Evolutionary conservation across 2,888 invertebrate species (phyloP).

Genomic region (Drosophila imparisetae): DNA sequence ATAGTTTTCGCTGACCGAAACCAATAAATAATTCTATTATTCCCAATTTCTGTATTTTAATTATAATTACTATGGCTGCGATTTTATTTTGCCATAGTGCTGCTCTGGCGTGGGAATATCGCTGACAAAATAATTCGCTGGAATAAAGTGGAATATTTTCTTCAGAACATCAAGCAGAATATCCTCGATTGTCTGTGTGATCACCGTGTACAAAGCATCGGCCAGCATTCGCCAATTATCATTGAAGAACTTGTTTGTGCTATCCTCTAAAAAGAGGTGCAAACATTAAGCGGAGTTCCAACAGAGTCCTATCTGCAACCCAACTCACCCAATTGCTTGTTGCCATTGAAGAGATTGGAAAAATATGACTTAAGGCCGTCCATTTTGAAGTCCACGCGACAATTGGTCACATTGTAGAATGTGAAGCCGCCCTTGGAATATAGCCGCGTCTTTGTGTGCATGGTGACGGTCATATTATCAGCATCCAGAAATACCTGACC

Average conservation of each 20-base stretch:
- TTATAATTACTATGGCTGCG: constrained; percentile 45
- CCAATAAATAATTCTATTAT: constrained; percentile 13
- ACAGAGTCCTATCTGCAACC: rapidly evolving
- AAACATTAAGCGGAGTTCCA: background rate
- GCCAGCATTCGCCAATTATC: constrained; percentile 90
- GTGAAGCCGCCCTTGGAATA: constrained; percentile 88
- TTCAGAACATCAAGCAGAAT: constrained; percentile 88
- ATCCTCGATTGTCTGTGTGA: constrained; percentile 89
- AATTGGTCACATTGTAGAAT: constrained; percentile 89
- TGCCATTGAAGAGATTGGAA: constrained; percentile 90
- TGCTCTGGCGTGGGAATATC: constrained; percentile 86
- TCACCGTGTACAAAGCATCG: constrained; percentile 89
- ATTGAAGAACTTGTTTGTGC: constrained; percentile 90
- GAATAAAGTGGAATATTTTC: constrained; percentile 89
- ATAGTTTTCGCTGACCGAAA: constrained; percentile 19
- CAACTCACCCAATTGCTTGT: constrained; percentile 88
- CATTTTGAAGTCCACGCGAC: constrained; percentile 89
- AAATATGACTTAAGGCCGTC: constrained; percentile 89
- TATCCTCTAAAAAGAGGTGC: constrained; percentile 87
- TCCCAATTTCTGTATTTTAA: background rate
- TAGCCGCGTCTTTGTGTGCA: constrained; percentile 88
- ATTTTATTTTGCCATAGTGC: constrained; percentile 75
- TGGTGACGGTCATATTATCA: constrained; percentile 89
- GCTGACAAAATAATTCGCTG: constrained; percentile 89
- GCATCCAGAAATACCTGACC: constrained; percentile 90